Evolutionary conservation across 2,888 invertebrate genomes (phyloP).

Genomic region (Achlya flavicornis): DNA sequence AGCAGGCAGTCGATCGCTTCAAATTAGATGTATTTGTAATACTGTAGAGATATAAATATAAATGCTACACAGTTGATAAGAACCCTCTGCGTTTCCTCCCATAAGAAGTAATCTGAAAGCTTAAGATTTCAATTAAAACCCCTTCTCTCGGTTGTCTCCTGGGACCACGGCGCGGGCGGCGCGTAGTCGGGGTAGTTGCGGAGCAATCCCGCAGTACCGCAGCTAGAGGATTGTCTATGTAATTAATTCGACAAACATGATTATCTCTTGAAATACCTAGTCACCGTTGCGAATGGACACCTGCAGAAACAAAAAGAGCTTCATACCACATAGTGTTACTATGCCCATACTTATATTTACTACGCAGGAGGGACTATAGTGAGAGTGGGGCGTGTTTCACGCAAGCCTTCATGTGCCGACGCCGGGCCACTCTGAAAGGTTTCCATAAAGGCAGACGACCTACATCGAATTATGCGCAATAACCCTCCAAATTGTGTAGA

Average conservation of each 20-base stretch:
- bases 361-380: neutral
- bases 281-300: too few relatives aligned
- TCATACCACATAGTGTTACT: neutral
- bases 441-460: neutral
- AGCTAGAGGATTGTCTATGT: too few relatives aligned
- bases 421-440: neutral
- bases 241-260: too few relatives aligned
- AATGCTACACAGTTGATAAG: neutral
- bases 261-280: too few relatives aligned
- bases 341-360: too few relatives aligned
- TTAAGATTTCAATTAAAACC: constrained; percentile 7
- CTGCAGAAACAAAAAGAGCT: neutral
- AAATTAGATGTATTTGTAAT: neutral
- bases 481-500: neutral
- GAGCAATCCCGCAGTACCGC: too few relatives aligned
- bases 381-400: neutral
- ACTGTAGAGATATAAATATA: too few relatives aligned
- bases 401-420: neutral
- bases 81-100: neutral
- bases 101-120: neutral
- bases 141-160: neutral
- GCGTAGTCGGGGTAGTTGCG: neutral
- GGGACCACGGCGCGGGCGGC: neutral
- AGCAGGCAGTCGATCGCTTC: neutral
- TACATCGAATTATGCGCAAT: constrained; percentile 6